These are phyloP conservation scores for Spongilla lacustris DNA, from an alignment of 37 sponge, comb jelly and placozoan genomes.

Conservation along the genomic window DNA sequence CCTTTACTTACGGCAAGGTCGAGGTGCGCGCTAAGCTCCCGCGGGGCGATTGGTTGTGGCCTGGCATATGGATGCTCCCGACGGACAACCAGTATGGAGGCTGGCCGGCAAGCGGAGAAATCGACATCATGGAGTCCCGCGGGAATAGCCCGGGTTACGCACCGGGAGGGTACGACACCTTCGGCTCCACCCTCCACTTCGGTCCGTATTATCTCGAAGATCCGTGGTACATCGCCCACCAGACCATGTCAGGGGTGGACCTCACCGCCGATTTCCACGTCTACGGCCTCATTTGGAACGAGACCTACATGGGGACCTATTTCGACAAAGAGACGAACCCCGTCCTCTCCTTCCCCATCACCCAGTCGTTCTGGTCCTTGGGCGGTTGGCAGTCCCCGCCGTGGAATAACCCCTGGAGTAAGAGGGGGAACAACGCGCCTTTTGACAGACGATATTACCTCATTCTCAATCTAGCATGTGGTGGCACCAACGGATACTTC, in stretches of 20 bases:
- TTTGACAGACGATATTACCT: conserved; percentile 71
- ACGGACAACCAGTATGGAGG: conserved; percentile 68
- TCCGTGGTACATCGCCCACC: conserved; percentile 24
- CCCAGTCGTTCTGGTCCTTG: conserved; percentile 57
- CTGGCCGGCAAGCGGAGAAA: conserved; percentile 84
- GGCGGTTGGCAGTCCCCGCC: conserved; percentile 41
- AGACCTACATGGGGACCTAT: conserved; percentile 79
- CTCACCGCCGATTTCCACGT: conserved; percentile 65
- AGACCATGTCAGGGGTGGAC: conserved; percentile 11
- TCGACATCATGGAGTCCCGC: conserved; percentile 83
- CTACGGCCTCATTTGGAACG: conserved; percentile 76
- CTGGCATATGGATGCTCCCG: conserved; percentile 81
- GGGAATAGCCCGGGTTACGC: conserved; percentile 66
- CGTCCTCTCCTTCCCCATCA: conserved; percentile 58
- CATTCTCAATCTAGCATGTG: conserved; percentile 72
- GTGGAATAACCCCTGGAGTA: conserved; percentile 72
- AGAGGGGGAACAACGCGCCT: conserved; percentile 61
- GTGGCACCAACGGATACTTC: conserved; percentile 72
- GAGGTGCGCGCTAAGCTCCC: conserved; percentile 76
- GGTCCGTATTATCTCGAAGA: conserved; percentile 36
- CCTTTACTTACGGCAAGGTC: conserved; percentile 72
- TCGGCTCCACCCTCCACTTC: conserved; percentile 77
- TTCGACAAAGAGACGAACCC: conserved; percentile 54
- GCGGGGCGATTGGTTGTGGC: conserved; percentile 83
- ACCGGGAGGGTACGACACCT: conserved; percentile 61